Evolutionary conservation across 2,113 vertebrate species (phyloP).

Genomic region (Otus sunia): DNA sequence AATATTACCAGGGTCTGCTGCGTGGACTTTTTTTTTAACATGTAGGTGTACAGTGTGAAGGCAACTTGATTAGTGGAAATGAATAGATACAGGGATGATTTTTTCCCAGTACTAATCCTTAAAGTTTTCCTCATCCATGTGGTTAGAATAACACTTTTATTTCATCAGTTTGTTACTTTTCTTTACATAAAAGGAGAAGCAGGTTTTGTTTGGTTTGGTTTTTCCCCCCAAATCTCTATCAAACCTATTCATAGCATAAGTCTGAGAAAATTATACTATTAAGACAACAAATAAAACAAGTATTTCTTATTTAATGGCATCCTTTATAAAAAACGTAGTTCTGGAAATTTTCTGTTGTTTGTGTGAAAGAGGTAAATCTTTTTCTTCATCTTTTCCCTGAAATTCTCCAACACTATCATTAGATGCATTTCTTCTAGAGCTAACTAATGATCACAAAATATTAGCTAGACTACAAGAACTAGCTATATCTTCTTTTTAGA

Average conservation of each 20-base stretch:
- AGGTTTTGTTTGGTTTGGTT: background rate
- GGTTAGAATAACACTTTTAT: background rate
- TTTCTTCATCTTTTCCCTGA: background rate
- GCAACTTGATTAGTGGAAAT: background rate
- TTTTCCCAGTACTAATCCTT: background rate
- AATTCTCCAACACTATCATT: background rate
- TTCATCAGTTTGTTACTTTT: background rate
- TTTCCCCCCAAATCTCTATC: background rate
- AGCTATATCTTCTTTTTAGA: background rate
- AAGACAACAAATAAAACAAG: background rate
- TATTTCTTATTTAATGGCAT: background rate
- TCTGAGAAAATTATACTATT: background rate
- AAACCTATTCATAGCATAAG: background rate
- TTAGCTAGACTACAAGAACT: background rate
- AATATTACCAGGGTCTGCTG: background rate
- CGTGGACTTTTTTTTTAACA: rapidly evolving
- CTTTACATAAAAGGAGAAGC: background rate
- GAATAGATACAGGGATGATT: background rate
- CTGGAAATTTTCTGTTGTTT: background rate
- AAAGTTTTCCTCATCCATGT: background rate
- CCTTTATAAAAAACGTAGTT: rapidly evolving
- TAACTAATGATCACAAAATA: background rate
- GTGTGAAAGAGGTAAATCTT: background rate
- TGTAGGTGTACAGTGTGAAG: background rate
- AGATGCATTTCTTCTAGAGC: background rate